A percentile compares a stretch with the other conserved stretches of the same genome.
Conservation (phyloP, 2,888 invertebrate species). For the Bembecia ichneumoniformis region DNA sequence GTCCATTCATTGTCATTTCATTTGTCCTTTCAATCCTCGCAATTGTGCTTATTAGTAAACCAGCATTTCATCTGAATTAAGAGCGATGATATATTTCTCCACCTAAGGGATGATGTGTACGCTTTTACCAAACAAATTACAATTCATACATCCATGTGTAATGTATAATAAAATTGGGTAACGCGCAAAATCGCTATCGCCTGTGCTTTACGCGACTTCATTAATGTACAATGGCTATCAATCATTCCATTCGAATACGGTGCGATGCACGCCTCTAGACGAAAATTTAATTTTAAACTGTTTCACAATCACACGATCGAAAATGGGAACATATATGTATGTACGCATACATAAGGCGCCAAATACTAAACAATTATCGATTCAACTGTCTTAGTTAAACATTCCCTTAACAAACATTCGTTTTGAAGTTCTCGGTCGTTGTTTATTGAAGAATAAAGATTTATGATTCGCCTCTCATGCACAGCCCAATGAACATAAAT, state of each 20-base stretch:
- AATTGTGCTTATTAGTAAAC: no score
- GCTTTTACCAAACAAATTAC: no score
- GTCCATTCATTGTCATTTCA: no score
- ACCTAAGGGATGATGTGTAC: no score
- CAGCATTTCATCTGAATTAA: no score
- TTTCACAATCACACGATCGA: conserved; percentile 25
- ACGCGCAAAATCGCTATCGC: conserved; percentile 11
- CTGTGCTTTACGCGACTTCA: conserved; percentile 8
- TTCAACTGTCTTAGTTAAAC: conserved; percentile 2
- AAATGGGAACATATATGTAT: conserved; percentile 19
- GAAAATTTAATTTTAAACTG: conserved; percentile 26
- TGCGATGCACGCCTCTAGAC: conserved; percentile 19
- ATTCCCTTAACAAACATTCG: neutral
- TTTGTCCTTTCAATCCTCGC: no score
- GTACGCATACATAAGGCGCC: conserved; percentile 5
- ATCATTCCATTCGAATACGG: conserved; percentile 28
- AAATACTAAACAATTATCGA: conserved; percentile 18
- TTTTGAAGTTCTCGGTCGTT: neutral
- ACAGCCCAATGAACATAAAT: neutral
- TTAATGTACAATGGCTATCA: conserved; percentile 21
- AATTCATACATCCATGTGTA: no score
- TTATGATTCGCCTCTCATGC: neutral
- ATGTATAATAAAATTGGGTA: no score
- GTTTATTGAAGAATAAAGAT: neutral
- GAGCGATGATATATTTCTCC: no score